Conservation (phyloP, 2,113 vertebrate genomes). For the Mesitornis unicolor region DNA sequence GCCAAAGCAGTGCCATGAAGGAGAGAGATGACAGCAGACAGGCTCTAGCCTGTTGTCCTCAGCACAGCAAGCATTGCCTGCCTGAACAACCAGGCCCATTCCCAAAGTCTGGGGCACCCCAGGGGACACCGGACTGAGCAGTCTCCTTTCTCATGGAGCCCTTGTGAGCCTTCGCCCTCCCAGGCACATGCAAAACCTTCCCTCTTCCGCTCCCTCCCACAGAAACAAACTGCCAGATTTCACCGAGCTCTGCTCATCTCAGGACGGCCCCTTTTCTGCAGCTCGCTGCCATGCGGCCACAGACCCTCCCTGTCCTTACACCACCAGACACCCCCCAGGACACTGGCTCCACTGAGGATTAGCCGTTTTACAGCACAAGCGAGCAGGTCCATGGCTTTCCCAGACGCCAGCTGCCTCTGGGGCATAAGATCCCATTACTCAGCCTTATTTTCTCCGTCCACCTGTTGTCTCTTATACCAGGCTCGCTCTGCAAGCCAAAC, state of each 20-base stretch:
- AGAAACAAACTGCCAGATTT: not conserved
- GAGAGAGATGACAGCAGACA: not conserved
- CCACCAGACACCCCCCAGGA: not conserved
- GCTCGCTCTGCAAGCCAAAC: not conserved
- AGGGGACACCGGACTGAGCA: not conserved
- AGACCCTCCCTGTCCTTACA: not conserved
- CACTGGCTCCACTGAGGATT: fast-evolving
- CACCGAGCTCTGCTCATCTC: not conserved
- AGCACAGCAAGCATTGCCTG: not conserved
- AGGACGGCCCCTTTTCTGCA: not conserved
- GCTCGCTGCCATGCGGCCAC: not conserved
- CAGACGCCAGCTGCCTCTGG: conserved; percentile 11
- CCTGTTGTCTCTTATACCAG: not conserved
- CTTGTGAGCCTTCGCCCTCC: fast-evolving
- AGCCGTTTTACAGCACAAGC: not conserved
- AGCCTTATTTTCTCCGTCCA: not conserved
- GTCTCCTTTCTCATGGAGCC: not conserved
- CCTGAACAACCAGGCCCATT: not conserved
- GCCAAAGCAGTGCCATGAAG: not conserved
- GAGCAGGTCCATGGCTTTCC: not conserved
- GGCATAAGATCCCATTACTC: not conserved
- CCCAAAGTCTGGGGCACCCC: not conserved
- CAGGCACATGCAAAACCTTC: not conserved
- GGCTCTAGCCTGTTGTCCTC: fast-evolving
- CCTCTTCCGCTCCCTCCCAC: not conserved